These are phyloP conservation scores for Bothrops alternatus DNA, from an alignment of 2,797 vertebrate species.

Conservation along the genomic window DNA sequence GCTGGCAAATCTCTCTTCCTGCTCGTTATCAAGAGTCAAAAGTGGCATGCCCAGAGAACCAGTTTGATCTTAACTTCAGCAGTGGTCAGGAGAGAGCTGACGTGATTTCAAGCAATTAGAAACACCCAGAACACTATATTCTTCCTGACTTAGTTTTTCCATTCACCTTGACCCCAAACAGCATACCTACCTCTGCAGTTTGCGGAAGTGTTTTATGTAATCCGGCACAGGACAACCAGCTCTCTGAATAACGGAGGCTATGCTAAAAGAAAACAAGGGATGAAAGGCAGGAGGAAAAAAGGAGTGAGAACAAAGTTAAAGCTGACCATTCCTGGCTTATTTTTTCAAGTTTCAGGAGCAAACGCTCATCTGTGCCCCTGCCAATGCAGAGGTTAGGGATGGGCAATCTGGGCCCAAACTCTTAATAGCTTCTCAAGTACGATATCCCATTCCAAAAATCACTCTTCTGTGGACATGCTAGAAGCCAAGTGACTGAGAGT, in stretches of 20 bases:
- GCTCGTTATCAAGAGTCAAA: not conserved
- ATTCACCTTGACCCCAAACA: not conserved
- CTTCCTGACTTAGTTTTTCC: not conserved
- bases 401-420: not conserved
- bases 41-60: not conserved
- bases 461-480: not conserved
- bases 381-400: not conserved
- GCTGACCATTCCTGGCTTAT: not conserved
- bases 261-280: constrained; percentile 65
- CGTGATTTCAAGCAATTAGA: not conserved
- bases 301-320: not conserved
- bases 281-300: not conserved
- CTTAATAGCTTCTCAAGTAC: not conserved
- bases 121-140: not conserved
- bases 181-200: constrained; percentile 83
- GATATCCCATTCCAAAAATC: too few species aligned
- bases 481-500: not conserved
- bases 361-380: not conserved
- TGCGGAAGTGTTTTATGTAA: constrained; percentile 91
- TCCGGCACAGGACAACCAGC: constrained; percentile 94
- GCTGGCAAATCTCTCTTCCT: not conserved
- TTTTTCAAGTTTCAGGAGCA: not conserved
- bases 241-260: constrained; percentile 90
- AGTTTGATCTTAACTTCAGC: not conserved
- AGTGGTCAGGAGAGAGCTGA: not conserved